A percentile compares a stretch with the other conserved stretches of the same genome.
phyloP scores from a whole-genome alignment of 2,113 vertebrate genomes.

The Pterocles orientalis region DNA sequence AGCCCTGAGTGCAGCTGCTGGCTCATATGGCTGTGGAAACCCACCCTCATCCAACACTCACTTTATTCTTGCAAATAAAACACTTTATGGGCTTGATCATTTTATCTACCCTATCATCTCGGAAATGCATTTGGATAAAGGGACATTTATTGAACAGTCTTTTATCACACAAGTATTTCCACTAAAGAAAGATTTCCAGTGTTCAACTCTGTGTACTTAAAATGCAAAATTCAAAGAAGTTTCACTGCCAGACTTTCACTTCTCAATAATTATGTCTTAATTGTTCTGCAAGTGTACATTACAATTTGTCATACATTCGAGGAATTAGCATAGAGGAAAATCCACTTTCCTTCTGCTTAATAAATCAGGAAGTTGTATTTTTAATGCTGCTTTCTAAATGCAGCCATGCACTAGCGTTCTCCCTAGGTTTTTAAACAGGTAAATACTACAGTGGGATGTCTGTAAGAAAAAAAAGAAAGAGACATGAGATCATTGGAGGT shows the following conservation, averaged over 20 bases:
- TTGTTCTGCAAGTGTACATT: neutral
- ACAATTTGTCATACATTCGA: neutral
- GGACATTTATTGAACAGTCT: conserved; percentile 10
- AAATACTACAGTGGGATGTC: neutral
- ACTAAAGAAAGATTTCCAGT: conserved; percentile 16
- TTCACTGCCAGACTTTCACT: conserved; percentile 23
- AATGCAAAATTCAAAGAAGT: conserved; percentile 49
- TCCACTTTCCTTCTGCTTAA: neutral
- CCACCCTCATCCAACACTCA: neutral
- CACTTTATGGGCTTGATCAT: neutral
- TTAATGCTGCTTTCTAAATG: neutral
- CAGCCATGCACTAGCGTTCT: neutral
- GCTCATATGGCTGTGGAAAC: neutral
- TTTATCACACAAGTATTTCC: conserved; percentile 47
- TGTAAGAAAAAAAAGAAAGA: neutral
- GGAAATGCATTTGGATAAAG: conserved; percentile 32
- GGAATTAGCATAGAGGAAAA: neutral
- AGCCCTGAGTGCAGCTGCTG: neutral
- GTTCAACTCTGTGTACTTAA: conserved; percentile 28
- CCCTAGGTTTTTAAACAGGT: neutral
- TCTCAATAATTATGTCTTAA: conserved; percentile 41
- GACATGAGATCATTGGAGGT: neutral
- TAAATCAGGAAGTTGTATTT: neutral
- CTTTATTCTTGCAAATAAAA: conserved; percentile 15
- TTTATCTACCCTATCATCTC: conserved; percentile 45